Evolutionary conservation across 2,888 invertebrate species (phyloP).

Genomic region (Drosophila prolongata): DNA sequence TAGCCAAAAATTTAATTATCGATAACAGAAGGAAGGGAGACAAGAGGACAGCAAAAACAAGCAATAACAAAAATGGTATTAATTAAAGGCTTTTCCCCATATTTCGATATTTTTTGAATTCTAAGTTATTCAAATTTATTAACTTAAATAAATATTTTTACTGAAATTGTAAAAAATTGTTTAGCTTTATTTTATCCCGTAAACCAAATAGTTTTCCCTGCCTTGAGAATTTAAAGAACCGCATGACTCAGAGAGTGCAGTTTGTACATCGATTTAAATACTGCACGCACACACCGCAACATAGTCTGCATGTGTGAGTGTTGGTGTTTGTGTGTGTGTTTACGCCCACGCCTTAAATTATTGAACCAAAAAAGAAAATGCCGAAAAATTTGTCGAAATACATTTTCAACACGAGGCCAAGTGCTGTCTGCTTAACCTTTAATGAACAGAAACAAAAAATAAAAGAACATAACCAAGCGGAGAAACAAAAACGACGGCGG

Average conservation of each 20-base stretch:
- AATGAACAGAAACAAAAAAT: slow-evolving; percentile 37
- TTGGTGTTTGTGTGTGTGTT: slow-evolving; percentile 1
- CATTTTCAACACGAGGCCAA: slow-evolving; percentile 37
- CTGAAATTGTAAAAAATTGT: too few relatives aligned
- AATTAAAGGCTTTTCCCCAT: too few relatives aligned
- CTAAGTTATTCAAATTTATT: background rate
- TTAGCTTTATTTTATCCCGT: too few relatives aligned
- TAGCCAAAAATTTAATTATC: slow-evolving; percentile 17
- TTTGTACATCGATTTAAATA: slow-evolving; percentile 33
- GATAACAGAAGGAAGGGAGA: slow-evolving; percentile 8
- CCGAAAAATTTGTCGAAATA: slow-evolving; percentile 29
- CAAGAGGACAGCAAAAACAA: slow-evolving; percentile 11
- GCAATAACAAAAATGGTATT: background rate
- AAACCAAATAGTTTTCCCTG: background rate
- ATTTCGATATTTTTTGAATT: too few relatives aligned
- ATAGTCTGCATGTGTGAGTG: slow-evolving; percentile 10
- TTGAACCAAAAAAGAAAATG: slow-evolving; percentile 23
- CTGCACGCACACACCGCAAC: slow-evolving; percentile 20
- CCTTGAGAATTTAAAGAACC: slow-evolving; percentile 48
- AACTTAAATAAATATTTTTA: background rate
- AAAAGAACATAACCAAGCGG: slow-evolving; percentile 33
- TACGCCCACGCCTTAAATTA: slow-evolving; percentile 45
- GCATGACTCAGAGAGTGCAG: slow-evolving; percentile 63
- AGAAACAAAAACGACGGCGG: slow-evolving; percentile 16
- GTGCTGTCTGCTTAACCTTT: slow-evolving; percentile 48